These are phyloP conservation scores for Bambusicola thoracicus DNA, from an alignment of 2,113 vertebrate species.

Conservation along the genomic window DNA sequence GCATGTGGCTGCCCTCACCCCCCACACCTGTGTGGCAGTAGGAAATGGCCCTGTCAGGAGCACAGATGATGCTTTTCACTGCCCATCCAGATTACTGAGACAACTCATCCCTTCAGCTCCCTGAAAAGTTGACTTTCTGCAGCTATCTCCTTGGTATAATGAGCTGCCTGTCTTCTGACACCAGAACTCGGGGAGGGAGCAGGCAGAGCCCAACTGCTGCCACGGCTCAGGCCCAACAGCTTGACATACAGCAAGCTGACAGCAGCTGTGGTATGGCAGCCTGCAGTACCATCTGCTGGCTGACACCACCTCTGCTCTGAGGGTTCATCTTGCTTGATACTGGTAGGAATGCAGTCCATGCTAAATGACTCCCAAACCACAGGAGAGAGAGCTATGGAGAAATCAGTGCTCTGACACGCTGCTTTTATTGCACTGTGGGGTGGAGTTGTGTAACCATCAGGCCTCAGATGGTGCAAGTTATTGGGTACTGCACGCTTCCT, in stretches of 20 bases:
- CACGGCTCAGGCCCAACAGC: neutral
- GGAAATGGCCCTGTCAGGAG: neutral
- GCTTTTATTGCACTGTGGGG: neutral
- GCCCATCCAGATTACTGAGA: neutral
- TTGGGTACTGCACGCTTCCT: neutral
- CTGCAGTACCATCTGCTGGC: constrained; percentile 55
- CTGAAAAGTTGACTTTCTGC: neutral
- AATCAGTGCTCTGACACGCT: neutral
- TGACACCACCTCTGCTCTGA: constrained; percentile 6
- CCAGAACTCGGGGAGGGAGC: neutral
- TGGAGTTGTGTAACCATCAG: neutral
- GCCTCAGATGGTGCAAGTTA: neutral
- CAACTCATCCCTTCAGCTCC: neutral
- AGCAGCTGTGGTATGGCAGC: neutral
- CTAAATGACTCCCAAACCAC: neutral
- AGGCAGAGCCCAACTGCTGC: neutral
- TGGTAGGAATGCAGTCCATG: neutral
- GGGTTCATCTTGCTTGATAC: neutral
- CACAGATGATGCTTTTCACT: neutral
- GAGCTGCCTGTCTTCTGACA: neutral
- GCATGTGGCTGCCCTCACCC: rapidly evolving
- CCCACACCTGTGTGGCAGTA: neutral
- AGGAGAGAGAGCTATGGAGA: neutral
- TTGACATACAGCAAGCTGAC: neutral
- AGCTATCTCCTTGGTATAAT: neutral